phyloP scores from a whole-genome alignment of 2,113 vertebrate species.

The Hylia prasina region DNA sequence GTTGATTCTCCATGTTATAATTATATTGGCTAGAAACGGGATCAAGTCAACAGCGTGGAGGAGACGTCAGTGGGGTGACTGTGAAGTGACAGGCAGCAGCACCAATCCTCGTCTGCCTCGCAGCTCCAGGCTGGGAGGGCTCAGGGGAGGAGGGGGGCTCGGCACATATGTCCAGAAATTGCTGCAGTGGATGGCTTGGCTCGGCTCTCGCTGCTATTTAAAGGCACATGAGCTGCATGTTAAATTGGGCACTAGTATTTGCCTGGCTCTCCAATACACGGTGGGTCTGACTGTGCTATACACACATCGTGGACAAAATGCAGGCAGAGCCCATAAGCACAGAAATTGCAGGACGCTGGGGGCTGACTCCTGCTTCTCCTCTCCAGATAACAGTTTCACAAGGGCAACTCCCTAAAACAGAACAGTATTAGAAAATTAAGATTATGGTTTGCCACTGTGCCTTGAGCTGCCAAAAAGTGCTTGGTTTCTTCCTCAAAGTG shows the following conservation, averaged over 20 bases:
- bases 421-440: background rate
- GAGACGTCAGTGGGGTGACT: conserved; percentile 52
- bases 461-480: background rate
- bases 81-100: conserved; percentile 8
- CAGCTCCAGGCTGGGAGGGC: background rate
- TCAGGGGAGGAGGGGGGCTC: background rate
- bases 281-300: background rate
- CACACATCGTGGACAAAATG: background rate
- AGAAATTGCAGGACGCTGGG: background rate
- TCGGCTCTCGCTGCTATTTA: background rate
- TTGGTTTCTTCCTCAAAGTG: background rate
- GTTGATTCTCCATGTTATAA: conserved; percentile 24
- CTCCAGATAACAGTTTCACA: background rate
- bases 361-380: background rate
- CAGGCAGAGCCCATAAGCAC: background rate
- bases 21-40: background rate
- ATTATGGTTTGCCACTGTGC: background rate
- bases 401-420: background rate
- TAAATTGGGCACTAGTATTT: conserved; percentile 35
- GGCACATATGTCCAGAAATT: conserved; percentile 39
- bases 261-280: background rate
- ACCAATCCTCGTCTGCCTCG: background rate
- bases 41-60: background rate
- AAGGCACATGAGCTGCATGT: conserved; percentile 58
- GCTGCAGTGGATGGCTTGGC: conserved; percentile 42